Evolutionary conservation across 1,140 invertebrate species (phyloP), one percentile per base, ranked within the genome.

Genomic region (Philopotamus ludificatus): DNA sequence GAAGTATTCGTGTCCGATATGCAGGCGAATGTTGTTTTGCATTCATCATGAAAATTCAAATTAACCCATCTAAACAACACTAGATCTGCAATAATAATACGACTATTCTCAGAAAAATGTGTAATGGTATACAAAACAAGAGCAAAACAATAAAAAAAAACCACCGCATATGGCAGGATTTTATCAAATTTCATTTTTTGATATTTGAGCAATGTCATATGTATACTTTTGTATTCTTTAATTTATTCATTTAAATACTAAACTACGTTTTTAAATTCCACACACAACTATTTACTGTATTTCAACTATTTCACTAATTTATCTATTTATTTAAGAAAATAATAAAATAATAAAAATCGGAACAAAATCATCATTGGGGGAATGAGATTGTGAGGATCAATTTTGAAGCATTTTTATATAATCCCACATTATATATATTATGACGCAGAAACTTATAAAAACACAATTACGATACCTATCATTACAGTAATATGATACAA

Each of bases 1-100:
- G 61, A 70, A 70, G 67, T 66, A 70, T 70, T 65, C 63, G 18
- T 62, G 59, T 65, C 42, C 51, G 47, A 62, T 64, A 60, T 64
- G 59, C 60, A n/a, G n/a, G n/a, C n/a, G n/a, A n/a, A n/a, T n/a
- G n/a, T n/a, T n/a, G n/a, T n/a, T n/a, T n/a, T n/a, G n/a, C n/a
- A n/a, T n/a, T n/a, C n/a, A n/a, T n/a, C n/a, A n/a, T n/a, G n/a
- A n/a, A n/a, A n/a, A n/a, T n/a, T n/a, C n/a, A n/a, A n/a, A n/a
- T n/a, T n/a, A n/a, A n/a, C n/a, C n/a, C n/a, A n/a, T n/a, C n/a
- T n/a, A n/a, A n/a, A n/a, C n/a, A n/a, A n/a, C n/a, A n/a, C n/a
- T n/a, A n/a, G n/a, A n/a, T n/a, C n/a, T n/a, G n/a, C n/a, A n/a
- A n/a, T n/a, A n/a, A n/a, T n/a, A n/a, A n/a, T n/a, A n/a, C n/a